These are phyloP conservation scores for Tenebrio molitor DNA, from an alignment of 1,140 invertebrate species.

Conservation along the genomic window DNA sequence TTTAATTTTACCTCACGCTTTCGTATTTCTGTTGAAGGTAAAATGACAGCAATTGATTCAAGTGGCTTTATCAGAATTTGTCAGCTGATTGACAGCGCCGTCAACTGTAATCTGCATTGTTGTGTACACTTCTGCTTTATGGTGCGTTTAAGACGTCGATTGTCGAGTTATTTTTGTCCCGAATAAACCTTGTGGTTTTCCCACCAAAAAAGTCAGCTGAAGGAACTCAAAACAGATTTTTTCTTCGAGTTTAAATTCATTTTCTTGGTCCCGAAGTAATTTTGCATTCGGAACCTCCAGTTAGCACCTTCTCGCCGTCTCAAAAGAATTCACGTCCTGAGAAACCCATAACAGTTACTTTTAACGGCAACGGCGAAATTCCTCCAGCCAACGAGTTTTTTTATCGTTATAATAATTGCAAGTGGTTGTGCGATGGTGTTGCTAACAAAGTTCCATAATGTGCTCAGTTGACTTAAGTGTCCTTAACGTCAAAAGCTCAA, in stretches of 20 bases:
- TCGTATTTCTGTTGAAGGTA: too few relatives aligned
- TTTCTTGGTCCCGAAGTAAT: too few relatives aligned
- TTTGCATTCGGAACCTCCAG: too few relatives aligned
- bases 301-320: conserved; percentile 4
- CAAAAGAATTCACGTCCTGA: not conserved
- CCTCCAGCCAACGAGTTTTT: not conserved
- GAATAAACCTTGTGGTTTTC: too few relatives aligned
- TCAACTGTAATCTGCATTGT: not conserved
- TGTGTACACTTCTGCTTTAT: not conserved
- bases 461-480: conserved; percentile 7
- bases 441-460: conserved; percentile 13
- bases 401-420: conserved; percentile 20
- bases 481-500: not conserved
- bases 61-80: conserved; percentile 18
- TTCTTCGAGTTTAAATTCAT: too few relatives aligned
- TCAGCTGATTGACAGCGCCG: conserved; percentile 2
- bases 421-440: conserved; percentile 27
- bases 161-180: too few relatives aligned
- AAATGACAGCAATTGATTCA: conserved; percentile 10
- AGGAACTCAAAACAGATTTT: too few relatives aligned
- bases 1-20: too few relatives aligned
- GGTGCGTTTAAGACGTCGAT: too few relatives aligned
- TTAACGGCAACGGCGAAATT: conserved; percentile 4
- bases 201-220: too few relatives aligned
- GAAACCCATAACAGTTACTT: conserved; percentile 13